Conservation (phyloP, 1,140 invertebrate genomes). For the Drosophila orena region DNA sequence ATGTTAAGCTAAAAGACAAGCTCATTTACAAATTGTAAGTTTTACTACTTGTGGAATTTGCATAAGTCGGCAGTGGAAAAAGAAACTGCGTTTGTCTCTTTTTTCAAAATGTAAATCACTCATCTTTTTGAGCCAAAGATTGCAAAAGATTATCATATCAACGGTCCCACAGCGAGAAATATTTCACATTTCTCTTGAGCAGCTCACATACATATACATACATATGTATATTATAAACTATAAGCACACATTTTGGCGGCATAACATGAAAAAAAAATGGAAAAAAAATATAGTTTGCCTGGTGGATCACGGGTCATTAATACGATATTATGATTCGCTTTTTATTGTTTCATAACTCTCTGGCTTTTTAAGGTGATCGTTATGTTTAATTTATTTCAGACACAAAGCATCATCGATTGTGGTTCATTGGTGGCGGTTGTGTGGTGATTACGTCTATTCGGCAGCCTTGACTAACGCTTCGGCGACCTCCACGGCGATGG, state of each 20-base stretch:
- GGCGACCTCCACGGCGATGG: conserved; percentile 97
- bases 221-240: conserved; percentile 20
- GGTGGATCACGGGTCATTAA: conserved; percentile 50
- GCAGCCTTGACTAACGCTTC: conserved; percentile 96
- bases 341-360: conserved; percentile 79
- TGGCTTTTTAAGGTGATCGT: conserved; percentile 33
- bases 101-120: conserved; percentile 1
- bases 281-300: conserved; percentile 16
- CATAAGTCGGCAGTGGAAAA: neutral
- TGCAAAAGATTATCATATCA: conserved; percentile 19
- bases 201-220: too few relatives aligned
- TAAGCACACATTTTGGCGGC: conserved; percentile 14
- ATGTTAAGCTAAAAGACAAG: neutral
- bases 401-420: conserved; percentile 54
- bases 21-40: neutral
- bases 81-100: neutral
- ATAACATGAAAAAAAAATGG: conserved; percentile 10
- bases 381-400: conserved; percentile 73
- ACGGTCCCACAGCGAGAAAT: conserved; percentile 9
- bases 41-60: neutral
- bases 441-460: conserved; percentile 86
- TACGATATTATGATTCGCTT: conserved; percentile 66
- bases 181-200: conserved; percentile 22
- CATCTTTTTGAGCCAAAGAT: conserved; percentile 4
- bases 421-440: conserved; percentile 34